Evolutionary conservation across 1,140 invertebrate genomes (phyloP).

Genomic region (Goniozus legneri): DNA sequence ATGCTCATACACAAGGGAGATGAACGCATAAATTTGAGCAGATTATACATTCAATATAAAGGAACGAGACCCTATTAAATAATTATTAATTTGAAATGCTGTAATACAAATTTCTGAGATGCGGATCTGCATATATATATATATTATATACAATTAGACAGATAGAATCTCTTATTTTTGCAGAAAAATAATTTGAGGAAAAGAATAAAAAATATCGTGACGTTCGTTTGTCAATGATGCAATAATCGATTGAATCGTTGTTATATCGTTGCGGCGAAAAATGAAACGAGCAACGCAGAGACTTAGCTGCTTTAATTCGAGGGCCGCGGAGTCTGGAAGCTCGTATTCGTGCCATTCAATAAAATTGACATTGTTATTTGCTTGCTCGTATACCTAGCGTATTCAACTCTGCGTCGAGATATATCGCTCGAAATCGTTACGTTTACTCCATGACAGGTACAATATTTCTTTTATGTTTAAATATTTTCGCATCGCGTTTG

Average conservation of each 20-base stretch:
- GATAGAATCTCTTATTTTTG: slow-evolving; percentile 41
- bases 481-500: too few relatives aligned
- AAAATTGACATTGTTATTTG: slow-evolving; percentile 3
- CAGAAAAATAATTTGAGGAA: slow-evolving; percentile 31
- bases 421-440: too few relatives aligned
- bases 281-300: slow-evolving; percentile 16
- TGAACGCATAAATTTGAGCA: too few relatives aligned
- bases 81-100: not conserved
- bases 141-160: slow-evolving; percentile 27
- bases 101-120: not conserved
- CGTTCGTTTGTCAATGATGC: not conserved
- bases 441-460: too few relatives aligned
- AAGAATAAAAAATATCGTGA: slow-evolving; percentile 6
- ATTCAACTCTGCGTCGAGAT: too few relatives aligned
- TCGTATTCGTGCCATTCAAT: slow-evolving; percentile 9
- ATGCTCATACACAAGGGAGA: too few relatives aligned
- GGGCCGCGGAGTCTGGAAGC: slow-evolving; percentile 12
- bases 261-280: slow-evolving; percentile 1
- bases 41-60: too few relatives aligned
- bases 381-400: too few relatives aligned
- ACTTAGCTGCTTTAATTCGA: slow-evolving; percentile 30
- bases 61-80: too few relatives aligned
- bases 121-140: slow-evolving; percentile 16
- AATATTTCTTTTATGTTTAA: too few relatives aligned
- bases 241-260: too few relatives aligned